These are phyloP conservation scores for Lytechinus pictus DNA, from an alignment of 35 echinoderm and acorn worm species.

Conservation along the genomic window DNA sequence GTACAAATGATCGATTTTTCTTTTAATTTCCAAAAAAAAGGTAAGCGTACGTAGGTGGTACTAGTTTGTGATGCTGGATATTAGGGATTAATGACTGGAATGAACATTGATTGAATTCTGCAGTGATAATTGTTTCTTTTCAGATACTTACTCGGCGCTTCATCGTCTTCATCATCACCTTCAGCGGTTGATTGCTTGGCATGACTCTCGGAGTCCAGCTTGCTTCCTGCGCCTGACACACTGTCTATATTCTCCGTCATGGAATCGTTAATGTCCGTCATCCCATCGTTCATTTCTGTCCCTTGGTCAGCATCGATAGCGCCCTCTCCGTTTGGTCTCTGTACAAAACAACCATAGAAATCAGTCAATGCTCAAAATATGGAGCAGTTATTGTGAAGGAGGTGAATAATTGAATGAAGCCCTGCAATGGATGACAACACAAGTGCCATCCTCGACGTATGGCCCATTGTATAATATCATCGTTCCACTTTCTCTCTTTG, in stretches of 20 bases:
- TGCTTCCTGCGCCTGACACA: neutral
- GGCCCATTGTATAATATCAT: neutral
- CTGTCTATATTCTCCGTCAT: neutral
- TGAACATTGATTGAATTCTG: too few relatives aligned
- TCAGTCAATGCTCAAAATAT: neutral
- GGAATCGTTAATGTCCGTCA: neutral
- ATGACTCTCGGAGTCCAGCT: neutral
- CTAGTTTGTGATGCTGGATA: too few relatives aligned
- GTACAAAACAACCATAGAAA: neutral
- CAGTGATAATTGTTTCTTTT: neutral
- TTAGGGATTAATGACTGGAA: too few relatives aligned
- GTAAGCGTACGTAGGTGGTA: too few relatives aligned
- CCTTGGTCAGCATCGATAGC: neutral
- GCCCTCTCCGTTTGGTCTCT: neutral
- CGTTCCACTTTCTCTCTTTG: neutral
- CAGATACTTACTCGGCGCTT: neutral
- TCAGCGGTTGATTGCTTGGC: constrained; percentile 4
- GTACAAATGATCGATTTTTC: too few relatives aligned
- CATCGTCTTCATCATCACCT: neutral
- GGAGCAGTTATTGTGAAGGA: neutral
- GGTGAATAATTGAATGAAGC: neutral
- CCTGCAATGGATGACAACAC: neutral
- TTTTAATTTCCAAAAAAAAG: too few relatives aligned
- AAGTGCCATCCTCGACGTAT: neutral
- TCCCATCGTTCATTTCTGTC: neutral